Evolutionary conservation across 2,797 vertebrate species (phyloP).

Genomic region (Bradypodion pumilum): DNA sequence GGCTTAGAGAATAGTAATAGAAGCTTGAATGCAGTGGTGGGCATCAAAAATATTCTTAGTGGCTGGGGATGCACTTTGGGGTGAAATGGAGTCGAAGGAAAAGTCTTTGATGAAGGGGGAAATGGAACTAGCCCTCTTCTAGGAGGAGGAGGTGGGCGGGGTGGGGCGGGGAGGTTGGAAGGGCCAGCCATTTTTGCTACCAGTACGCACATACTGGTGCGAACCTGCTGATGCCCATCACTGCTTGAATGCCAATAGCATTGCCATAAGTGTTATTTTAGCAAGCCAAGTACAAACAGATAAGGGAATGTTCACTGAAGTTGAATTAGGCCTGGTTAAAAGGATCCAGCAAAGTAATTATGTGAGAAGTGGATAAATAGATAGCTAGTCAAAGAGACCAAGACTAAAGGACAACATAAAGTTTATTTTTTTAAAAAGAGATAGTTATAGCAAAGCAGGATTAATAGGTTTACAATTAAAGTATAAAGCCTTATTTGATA

Average conservation of each 20-base stretch:
- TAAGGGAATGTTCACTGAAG: neutral
- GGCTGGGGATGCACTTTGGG: too few relatives aligned
- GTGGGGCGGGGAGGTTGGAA: too few relatives aligned
- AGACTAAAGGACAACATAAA: neutral
- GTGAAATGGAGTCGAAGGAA: too few relatives aligned
- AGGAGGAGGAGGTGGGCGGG: too few relatives aligned
- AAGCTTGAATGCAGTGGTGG: neutral
- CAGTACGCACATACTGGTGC: too few relatives aligned
- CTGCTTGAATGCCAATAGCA: neutral
- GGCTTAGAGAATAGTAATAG: neutral
- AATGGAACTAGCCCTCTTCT: too few relatives aligned
- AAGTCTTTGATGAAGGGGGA: too few relatives aligned
- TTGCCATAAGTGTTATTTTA: neutral
- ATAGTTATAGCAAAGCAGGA: constrained; percentile 20
- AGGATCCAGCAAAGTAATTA: constrained; percentile 1
- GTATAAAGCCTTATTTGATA: constrained; percentile 3
- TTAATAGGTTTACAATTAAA: constrained; percentile 4
- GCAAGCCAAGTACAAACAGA: neutral
- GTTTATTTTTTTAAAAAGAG: constrained; percentile 1
- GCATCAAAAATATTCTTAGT: too few relatives aligned
- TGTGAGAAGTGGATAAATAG: neutral
- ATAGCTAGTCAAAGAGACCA: neutral
- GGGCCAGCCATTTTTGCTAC: too few relatives aligned
- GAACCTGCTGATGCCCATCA: too few relatives aligned
- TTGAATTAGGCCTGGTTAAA: neutral